Evolutionary conservation across 2,797 vertebrate species (phyloP).

Genomic region (Gymnothorax reevesii): DNA sequence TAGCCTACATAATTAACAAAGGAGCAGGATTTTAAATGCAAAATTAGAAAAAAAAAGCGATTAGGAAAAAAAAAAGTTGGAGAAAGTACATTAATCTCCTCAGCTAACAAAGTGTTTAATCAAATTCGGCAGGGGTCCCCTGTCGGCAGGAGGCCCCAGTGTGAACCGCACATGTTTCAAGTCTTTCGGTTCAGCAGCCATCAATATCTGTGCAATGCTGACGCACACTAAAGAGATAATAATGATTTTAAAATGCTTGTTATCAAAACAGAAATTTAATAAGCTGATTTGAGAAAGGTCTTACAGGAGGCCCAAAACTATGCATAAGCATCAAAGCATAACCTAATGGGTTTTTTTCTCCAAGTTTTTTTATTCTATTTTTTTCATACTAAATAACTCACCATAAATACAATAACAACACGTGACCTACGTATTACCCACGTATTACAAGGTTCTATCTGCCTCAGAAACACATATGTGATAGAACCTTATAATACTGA

Average conservation of each 20-base stretch:
- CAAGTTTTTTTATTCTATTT: slow-evolving; percentile 17
- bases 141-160: slow-evolving; percentile 53
- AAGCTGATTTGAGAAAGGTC: neutral
- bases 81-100: slow-evolving; percentile 87
- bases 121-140: slow-evolving; percentile 71
- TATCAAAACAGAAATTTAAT: slow-evolving; percentile 2
- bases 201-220: slow-evolving; percentile 56
- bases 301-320: neutral
- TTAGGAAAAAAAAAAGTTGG: slow-evolving; percentile 81
- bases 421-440: too few species aligned
- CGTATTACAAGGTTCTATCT: too few species aligned
- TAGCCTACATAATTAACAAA: slow-evolving; percentile 80
- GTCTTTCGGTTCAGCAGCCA: slow-evolving; percentile 48
- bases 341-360: slow-evolving; percentile 21
- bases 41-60: slow-evolving; percentile 82
- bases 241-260: slow-evolving; percentile 36
- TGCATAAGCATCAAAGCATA: neutral
- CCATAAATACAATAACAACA: neutral
- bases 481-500: too few species aligned
- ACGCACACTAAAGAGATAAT: slow-evolving; percentile 43
- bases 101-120: slow-evolving; percentile 81
- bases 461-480: too few species aligned
- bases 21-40: slow-evolving; percentile 83
- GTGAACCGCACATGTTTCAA: slow-evolving; percentile 43
- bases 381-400: neutral